Base-by-base conservation (phyloP, 2,888 invertebrate species). In the Pinctada fucata region DNA sequence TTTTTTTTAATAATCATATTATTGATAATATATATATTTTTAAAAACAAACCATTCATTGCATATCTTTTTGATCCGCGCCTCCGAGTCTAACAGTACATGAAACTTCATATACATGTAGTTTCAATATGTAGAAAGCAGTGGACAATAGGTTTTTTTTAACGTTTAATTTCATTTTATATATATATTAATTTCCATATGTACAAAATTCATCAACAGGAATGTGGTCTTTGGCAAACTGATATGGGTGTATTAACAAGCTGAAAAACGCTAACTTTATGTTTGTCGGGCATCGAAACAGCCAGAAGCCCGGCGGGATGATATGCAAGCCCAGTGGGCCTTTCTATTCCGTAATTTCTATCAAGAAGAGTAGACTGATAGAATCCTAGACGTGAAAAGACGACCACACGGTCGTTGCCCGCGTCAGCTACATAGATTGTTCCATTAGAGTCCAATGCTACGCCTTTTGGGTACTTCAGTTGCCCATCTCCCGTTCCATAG, bases 361-460 rank as follows among this genome's bases (percentile, higher is more conserved):
- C 75, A 5, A 83, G 48, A 10, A 83, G 45, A 13, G 72, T 66
- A 5, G 79, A 80, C n/a, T 78, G 68, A 48, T 72, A 83, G n/a
- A 74, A 63, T 6, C 86, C 86, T 6, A 69, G 51, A 45, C 74
- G 74, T n/a, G 83, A 76, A 72, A 80, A 86, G 52, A 82, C 75
- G 6, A 84, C 81, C 3, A 86, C 80, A 68, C 84, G 69, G 71
- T 84, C 80, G 70, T 84, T 86, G 8, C 86, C 86, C 49, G 86
- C 83, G 79, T 86, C 86, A 31, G 84, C 83, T 3, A 86, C 84
- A 72, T 83, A 82, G 2, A 86, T 70, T 13, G 75, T 47, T 16
- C 81, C 83, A 66, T 71, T 66, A 8, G 50, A 63, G 16, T 82
- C 81, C 31, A 80, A 64, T 47, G 79, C 78, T 2, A 84, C 65